These are phyloP conservation scores for Andinoacara biseriatus DNA, from an alignment of 2,113 vertebrate genomes.

Conservation along the genomic window DNA sequence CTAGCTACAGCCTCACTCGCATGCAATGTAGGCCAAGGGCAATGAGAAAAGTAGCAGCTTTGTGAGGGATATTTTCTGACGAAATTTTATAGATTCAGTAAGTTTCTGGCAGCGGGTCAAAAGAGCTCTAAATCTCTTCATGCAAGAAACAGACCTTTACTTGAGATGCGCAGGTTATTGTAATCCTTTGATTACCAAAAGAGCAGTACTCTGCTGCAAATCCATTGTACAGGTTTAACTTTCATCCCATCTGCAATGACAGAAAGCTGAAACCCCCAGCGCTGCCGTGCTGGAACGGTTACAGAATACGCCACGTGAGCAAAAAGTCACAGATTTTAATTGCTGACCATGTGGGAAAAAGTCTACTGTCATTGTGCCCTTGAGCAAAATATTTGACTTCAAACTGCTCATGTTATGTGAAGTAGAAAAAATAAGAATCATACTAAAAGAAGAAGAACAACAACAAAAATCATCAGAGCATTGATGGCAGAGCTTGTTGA, in stretches of 20 bases:
- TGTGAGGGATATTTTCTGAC: neutral
- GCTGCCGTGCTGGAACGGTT: neutral
- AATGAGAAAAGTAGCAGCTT: neutral
- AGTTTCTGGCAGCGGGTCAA: neutral
- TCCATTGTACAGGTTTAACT: neutral
- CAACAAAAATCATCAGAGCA: neutral
- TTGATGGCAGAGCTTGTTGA: neutral
- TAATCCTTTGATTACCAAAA: neutral
- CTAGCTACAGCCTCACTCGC: neutral
- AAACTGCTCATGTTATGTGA: neutral
- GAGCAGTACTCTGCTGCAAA: neutral
- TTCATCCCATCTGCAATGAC: neutral
- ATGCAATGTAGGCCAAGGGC: slow-evolving; percentile 24
- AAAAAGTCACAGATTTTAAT: neutral
- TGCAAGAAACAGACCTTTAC: neutral
- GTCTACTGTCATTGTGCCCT: neutral
- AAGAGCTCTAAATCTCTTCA: neutral
- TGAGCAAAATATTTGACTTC: neutral
- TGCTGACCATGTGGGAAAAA: neutral
- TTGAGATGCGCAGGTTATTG: neutral
- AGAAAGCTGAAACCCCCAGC: neutral
- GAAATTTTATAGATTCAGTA: neutral
- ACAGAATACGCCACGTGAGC: neutral
- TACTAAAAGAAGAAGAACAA: neutral
- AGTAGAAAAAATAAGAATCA: neutral